Conservation (phyloP, 2,797 vertebrate genomes). For the Myiotriccus ornatus region DNA sequence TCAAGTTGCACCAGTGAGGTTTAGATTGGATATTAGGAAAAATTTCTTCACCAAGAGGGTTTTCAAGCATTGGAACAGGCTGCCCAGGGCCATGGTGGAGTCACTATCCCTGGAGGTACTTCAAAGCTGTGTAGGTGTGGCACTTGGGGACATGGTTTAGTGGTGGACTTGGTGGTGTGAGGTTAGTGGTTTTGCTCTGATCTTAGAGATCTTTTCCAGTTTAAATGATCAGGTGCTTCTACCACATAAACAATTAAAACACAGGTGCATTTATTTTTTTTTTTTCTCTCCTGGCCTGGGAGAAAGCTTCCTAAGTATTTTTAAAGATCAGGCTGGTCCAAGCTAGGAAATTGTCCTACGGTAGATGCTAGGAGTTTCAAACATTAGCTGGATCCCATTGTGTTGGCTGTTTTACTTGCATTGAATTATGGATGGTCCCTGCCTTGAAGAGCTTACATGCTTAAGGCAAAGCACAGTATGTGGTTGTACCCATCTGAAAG, state of each 20-base stretch:
- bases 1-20: not conserved
- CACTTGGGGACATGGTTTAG: not conserved
- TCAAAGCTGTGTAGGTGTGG: not conserved
- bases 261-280: not conserved
- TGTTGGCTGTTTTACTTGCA: constrained; percentile 37
- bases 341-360: not conserved
- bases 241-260: not conserved
- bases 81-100: not conserved
- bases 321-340: not conserved
- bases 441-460: constrained; percentile 63
- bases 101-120: not conserved
- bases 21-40: not conserved
- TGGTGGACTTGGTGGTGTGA: not conserved
- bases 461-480: constrained; percentile 68
- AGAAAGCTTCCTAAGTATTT: not conserved
- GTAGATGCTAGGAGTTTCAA: not conserved
- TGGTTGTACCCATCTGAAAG: constrained; percentile 67
- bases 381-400: constrained; percentile 39
- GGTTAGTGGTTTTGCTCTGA: not conserved
- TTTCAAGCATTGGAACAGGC: not conserved
- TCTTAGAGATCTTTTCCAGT: not conserved
- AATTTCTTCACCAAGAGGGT: not conserved
- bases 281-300: not conserved
- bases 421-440: constrained; percentile 63
- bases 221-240: not conserved